phyloP scores from a whole-genome alignment of 1,140 invertebrate species.

The Phenacoccus solenopsis region DNA sequence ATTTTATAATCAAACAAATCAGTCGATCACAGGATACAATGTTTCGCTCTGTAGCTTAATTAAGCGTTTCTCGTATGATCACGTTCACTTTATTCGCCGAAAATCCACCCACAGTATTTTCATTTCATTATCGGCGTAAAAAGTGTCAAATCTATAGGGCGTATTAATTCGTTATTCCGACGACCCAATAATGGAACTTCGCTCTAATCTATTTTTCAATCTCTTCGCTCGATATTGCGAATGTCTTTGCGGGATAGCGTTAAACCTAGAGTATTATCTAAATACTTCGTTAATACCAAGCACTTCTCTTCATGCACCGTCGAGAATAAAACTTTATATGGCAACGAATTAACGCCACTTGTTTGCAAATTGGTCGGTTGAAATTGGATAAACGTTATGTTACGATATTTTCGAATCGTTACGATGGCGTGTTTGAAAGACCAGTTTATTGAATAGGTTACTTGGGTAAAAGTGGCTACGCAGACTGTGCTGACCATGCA shows the following conservation, averaged over 20 bases:
- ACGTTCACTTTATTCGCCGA: too few species aligned
- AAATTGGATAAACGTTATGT: background rate
- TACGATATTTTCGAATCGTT: too few species aligned
- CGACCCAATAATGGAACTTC: too few species aligned
- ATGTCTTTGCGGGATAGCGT: background rate
- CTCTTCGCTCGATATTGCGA: background rate
- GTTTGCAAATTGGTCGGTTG: background rate
- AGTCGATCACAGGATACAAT: too few species aligned
- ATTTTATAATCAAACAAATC: too few species aligned
- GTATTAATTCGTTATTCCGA: too few species aligned
- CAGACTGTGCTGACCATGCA: constrained; percentile 84
- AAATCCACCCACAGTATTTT: too few species aligned
- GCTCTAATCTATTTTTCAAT: background rate
- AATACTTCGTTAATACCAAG: background rate
- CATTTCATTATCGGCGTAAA: too few species aligned
- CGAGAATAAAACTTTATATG: background rate
- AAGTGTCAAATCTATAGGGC: too few species aligned
- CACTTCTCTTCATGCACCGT: background rate
- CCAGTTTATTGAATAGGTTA: constrained; percentile 48
- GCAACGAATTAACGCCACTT: background rate
- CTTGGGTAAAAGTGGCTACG: constrained; percentile 81
- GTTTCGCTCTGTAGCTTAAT: too few species aligned
- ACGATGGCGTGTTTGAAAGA: too few species aligned
- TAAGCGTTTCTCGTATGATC: too few species aligned
- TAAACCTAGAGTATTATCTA: background rate